These are phyloP conservation scores for Thermophis baileyi DNA, from an alignment of 2,113 vertebrate genomes.

Conservation along the genomic window DNA sequence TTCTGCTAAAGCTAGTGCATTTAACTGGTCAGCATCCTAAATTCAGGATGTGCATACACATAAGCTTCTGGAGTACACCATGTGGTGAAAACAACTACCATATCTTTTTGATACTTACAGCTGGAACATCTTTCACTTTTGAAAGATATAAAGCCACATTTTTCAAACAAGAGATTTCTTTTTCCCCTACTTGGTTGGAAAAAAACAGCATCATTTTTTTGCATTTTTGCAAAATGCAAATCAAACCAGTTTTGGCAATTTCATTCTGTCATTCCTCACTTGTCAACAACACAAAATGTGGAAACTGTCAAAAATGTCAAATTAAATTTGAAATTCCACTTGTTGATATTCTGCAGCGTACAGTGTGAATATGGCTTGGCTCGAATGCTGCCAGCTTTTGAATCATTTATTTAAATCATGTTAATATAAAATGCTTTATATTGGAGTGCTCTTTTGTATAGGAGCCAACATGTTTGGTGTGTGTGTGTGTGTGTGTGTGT, in stretches of 20 bases:
- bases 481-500: too few relatives aligned
- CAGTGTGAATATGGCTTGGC: not conserved
- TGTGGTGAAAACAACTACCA: not conserved
- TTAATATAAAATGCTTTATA: not conserved
- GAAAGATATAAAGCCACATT: not conserved
- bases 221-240: not conserved
- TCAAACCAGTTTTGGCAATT: not conserved
- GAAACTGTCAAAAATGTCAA: conserved; percentile 8
- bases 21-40: not conserved
- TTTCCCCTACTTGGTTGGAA: not conserved
- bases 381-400: not conserved
- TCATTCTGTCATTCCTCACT: conserved; percentile 2
- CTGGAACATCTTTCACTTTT: not conserved
- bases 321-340: not conserved
- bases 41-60: not conserved
- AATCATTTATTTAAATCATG: not conserved
- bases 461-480: not conserved
- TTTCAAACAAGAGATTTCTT: not conserved
- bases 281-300: not conserved
- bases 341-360: not conserved
- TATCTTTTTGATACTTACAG: not conserved
- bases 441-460: not conserved
- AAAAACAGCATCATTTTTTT: not conserved
- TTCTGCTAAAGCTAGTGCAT: not conserved
- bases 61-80: not conserved